Evolutionary conservation across 2,113 vertebrate species (phyloP).

Genomic region (Xenotilapia longispinis): DNA sequence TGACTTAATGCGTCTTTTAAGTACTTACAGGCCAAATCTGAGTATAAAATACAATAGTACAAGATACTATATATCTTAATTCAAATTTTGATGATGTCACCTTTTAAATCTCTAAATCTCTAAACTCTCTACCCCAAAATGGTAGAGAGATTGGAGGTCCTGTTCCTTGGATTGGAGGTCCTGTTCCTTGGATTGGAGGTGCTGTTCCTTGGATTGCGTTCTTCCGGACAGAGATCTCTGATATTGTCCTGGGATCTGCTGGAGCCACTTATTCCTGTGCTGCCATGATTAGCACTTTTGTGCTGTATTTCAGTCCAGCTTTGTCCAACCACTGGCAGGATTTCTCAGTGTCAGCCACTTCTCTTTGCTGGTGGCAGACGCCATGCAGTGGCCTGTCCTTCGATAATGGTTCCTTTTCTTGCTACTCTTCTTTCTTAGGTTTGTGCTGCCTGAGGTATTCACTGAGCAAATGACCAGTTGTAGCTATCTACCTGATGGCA

Average conservation of each 20-base stretch:
- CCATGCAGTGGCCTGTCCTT: not conserved
- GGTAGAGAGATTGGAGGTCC: not conserved
- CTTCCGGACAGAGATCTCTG: not conserved
- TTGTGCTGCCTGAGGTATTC: not conserved
- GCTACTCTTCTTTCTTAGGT: not conserved
- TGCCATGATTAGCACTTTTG: not conserved
- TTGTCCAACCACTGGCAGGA: not conserved
- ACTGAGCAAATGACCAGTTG: not conserved
- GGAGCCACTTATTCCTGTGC: not conserved
- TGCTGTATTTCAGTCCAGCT: not conserved
- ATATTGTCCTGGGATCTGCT: not conserved
- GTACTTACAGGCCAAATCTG: not conserved
- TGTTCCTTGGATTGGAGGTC: not conserved
- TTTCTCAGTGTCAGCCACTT: not conserved
- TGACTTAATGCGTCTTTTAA: not conserved
- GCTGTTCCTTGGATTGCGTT: not conserved
- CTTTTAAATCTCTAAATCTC: not conserved
- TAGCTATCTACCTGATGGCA: not conserved
- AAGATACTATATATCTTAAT: not conserved
- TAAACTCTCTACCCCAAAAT: not conserved
- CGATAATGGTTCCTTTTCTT: not conserved
- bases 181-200: not conserved
- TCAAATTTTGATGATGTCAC: not conserved
- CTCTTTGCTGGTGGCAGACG: not conserved
- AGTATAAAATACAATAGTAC: not conserved